phyloP scores from a whole-genome alignment of 35 echinoderm and acorn worm species.

The Heliocidaris tuberculata region DNA sequence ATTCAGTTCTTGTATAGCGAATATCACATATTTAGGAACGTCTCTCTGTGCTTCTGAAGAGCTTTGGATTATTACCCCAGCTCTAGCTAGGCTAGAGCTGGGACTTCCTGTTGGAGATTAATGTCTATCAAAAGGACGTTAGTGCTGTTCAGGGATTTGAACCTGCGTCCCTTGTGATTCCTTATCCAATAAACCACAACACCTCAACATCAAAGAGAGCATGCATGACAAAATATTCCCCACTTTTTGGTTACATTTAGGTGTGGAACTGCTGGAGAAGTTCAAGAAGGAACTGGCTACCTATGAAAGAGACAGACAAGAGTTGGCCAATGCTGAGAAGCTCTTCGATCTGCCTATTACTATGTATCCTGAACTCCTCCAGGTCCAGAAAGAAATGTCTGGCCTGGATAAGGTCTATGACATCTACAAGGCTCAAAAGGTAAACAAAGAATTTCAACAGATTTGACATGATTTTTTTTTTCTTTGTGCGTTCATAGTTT shows the following conservation, averaged over 20 bases:
- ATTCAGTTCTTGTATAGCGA: too few species aligned
- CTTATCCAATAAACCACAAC: too few species aligned
- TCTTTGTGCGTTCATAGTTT: too few species aligned
- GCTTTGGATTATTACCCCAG: too few species aligned
- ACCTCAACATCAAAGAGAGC: not conserved
- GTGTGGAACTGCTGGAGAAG: conserved; percentile 75
- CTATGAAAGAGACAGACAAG: conserved; percentile 87
- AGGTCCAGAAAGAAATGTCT: conserved; percentile 97
- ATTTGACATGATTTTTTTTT: too few species aligned
- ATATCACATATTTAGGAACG: too few species aligned
- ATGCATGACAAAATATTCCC: not conserved
- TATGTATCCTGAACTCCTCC: conserved; percentile 88
- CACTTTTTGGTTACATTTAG: conserved; percentile 20
- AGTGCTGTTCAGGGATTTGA: too few species aligned
- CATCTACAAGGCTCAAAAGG: conserved; percentile 94
- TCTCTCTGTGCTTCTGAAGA: too few species aligned
- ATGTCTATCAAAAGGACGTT: too few species aligned
- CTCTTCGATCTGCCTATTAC: conserved; percentile 95
- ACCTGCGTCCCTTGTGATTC: too few species aligned
- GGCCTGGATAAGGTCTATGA: conserved; percentile 90
- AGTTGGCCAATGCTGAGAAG: conserved; percentile 94
- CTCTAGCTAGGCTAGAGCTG: too few species aligned
- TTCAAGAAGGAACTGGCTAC: conserved; percentile 81
- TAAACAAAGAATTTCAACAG: conserved; percentile 27
- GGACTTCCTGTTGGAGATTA: too few species aligned